These are phyloP conservation scores for Scolopax mira DNA, from an alignment of 2,113 vertebrate species.

Conservation along the genomic window DNA sequence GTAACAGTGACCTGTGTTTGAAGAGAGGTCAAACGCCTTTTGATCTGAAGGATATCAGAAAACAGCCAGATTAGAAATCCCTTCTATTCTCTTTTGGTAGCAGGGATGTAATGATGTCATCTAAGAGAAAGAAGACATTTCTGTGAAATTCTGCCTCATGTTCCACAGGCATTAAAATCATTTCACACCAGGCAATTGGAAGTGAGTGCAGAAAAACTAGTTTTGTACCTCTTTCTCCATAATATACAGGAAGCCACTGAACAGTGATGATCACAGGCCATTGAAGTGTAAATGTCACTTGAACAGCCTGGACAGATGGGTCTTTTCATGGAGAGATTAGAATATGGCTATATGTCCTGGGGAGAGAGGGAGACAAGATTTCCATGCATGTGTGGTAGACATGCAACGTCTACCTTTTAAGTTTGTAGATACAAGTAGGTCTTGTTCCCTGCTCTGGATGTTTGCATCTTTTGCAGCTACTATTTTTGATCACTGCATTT, in stretches of 20 bases:
- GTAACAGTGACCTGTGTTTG: neutral
- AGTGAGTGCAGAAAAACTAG: neutral
- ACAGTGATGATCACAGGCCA: neutral
- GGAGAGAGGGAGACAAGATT: neutral
- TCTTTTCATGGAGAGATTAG: neutral
- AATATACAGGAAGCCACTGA: neutral
- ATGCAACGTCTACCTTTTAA: neutral
- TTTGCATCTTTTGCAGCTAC: neutral
- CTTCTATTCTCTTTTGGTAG: neutral
- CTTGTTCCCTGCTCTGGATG: neutral
- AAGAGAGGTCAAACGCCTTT: neutral
- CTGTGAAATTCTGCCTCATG: neutral
- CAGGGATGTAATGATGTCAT: neutral
- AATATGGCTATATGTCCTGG: neutral
- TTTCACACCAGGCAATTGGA: neutral
- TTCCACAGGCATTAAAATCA: neutral
- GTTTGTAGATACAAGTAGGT: neutral
- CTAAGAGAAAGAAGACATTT: neutral
- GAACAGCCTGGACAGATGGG: constrained; percentile 12
- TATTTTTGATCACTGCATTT: neutral
- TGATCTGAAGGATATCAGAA: neutral
- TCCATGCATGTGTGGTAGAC: neutral
- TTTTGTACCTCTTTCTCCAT: neutral
- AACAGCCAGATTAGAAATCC: neutral
- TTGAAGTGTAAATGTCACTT: constrained; percentile 13